Base-by-base conservation (phyloP, 2,113 vertebrate genomes). In the Cathartes aura region DNA sequence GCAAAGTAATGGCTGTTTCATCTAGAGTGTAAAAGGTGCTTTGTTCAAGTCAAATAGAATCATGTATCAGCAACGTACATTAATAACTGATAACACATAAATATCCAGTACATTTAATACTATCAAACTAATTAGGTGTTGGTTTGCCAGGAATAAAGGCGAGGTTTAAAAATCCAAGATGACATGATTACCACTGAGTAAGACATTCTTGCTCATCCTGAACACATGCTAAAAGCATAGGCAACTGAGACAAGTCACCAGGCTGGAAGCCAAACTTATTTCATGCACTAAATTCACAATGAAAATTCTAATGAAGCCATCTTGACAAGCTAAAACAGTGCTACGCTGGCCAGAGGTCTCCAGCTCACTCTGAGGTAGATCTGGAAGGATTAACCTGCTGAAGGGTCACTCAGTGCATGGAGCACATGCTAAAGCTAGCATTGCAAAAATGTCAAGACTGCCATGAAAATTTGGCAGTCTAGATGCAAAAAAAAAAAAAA, bases 41-140 rank as follows among this genome's bases (percentile, higher is more conserved):
- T 95, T 96, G 91, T 96, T 93, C 78, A 63, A 81, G 63, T 73
- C 89, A 66, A 94, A 90, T 12, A 66, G 78, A 59, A 43, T 62
- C 45, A 58, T n/a, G 1, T 83, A 94, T 95, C 91, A 95, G 87
- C 82, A 90, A 43, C 4, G 5, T 16, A 50, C 71, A 73, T 93
- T 96, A 96, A 95, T 88, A 97, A 91, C 93, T 96, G 96, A 97
- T 96, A 96, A 95, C 92, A 95, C 87, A 90, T 55, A 92, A 97
- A 93, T 87, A 97, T 82, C 82, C 60, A 93, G 47, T 29, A 80
- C 36, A 15, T 82, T 82, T 93, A 88, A 90, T 71, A 63, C 42
- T 91, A 95, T 93, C 95, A 93, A 76, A 55, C 87, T 93, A 97
- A 96, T 96, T 91, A 96, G 15, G 55, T 71, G 91, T 76, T 93